Conservation (phyloP, 35 echinoderm and acorn worm genomes). For the Acanthaster planci region DNA sequence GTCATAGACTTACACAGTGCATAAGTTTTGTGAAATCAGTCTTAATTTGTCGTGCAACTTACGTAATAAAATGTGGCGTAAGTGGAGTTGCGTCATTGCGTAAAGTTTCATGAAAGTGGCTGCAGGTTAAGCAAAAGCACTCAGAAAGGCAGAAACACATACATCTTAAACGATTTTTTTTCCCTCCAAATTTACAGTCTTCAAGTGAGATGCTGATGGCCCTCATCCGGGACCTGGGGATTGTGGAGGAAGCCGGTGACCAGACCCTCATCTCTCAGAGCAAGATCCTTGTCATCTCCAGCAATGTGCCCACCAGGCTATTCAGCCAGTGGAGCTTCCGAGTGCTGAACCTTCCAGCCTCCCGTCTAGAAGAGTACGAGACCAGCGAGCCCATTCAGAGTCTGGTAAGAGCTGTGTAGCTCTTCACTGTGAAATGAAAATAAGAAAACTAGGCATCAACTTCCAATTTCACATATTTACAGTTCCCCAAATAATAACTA, state of each 20-base stretch:
- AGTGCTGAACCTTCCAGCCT: conserved; percentile 83
- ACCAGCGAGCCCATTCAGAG: conserved; percentile 93
- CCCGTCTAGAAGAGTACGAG: conserved; percentile 89
- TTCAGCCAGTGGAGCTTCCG: conserved; percentile 96
- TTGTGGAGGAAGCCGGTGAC: conserved; percentile 15
- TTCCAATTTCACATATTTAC: too few relatives aligned
- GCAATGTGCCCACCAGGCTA: conserved; percentile 87
- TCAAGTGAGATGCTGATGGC: conserved; percentile 90
- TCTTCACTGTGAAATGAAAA: neutral
- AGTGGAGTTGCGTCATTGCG: too few relatives aligned
- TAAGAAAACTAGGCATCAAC: too few relatives aligned
- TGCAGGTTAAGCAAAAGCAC: too few relatives aligned
- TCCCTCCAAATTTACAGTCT: conserved; percentile 47
- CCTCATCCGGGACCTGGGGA: conserved; percentile 71
- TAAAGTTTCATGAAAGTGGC: too few relatives aligned
- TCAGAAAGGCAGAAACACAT: too few relatives aligned
- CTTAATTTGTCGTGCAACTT: too few relatives aligned
- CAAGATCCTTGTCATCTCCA: conserved; percentile 91
- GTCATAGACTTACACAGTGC: too few relatives aligned
- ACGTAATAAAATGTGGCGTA: too few relatives aligned
- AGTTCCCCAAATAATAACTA: too few relatives aligned
- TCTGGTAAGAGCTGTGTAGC: conserved; percentile 57
- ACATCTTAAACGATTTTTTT: too few relatives aligned
- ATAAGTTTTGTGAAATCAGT: too few relatives aligned
- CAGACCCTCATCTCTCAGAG: conserved; percentile 58